Evolutionary conservation across 1,140 invertebrate genomes (phyloP).

Genomic region (Hetaerina americana): DNA sequence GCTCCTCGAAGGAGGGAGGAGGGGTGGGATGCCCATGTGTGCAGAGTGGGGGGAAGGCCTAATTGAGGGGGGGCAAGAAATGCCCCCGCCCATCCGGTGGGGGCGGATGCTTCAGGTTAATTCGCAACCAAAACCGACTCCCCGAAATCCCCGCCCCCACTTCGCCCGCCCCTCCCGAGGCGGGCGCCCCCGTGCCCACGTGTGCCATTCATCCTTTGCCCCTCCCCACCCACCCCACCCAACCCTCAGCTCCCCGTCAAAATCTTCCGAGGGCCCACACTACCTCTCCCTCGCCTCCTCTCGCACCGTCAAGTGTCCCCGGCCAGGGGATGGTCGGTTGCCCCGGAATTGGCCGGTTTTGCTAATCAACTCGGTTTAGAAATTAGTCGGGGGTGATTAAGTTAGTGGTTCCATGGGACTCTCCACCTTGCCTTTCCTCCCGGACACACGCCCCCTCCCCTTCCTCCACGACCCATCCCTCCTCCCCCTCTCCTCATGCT

Average conservation of each 20-base stretch:
- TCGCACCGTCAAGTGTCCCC: neutral
- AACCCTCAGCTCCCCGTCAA: too few species aligned
- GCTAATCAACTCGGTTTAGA: slow-evolving; percentile 8
- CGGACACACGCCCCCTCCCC: neutral
- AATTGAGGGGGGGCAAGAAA: neutral
- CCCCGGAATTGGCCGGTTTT: neutral
- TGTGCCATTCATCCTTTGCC: too few species aligned
- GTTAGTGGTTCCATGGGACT: slow-evolving; percentile 3
- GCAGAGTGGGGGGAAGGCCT: neutral
- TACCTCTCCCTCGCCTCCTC: neutral
- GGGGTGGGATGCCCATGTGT: too few species aligned
- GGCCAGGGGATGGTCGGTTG: neutral
- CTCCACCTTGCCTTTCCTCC: neutral
- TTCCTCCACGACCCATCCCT: too few species aligned
- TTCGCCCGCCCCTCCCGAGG: too few species aligned
- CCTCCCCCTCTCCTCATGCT: too few species aligned
- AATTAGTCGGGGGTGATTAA: slow-evolving; percentile 4
- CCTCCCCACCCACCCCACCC: too few species aligned
- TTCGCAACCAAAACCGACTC: neutral
- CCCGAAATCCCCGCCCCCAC: too few species aligned
- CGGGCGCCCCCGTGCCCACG: too few species aligned
- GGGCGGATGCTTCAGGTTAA: neutral
- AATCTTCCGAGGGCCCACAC: too few species aligned
- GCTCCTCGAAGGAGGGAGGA: neutral
- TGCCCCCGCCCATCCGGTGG: too few species aligned